phyloP scores from a whole-genome alignment of 2,888 invertebrate species.

The Eristalinus sepulchralis region DNA sequence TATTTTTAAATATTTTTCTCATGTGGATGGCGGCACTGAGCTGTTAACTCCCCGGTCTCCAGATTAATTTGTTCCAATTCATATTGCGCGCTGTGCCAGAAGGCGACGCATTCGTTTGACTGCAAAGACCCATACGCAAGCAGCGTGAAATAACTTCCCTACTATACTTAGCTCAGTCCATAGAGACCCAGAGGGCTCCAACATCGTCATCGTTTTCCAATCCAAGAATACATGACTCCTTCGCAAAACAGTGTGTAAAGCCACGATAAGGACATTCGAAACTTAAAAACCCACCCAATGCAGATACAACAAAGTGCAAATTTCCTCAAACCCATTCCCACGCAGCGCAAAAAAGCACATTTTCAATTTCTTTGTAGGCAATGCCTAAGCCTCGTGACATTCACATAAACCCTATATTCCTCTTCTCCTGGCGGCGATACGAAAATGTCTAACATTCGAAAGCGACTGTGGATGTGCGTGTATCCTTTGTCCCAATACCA shows the following conservation, averaged over 20 bases:
- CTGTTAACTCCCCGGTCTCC: no score
- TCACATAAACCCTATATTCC: constrained; percentile 52
- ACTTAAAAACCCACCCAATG: neutral
- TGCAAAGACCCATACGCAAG: no score
- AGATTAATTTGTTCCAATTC: no score
- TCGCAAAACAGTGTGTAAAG: neutral
- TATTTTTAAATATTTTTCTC: no score
- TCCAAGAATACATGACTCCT: no score
- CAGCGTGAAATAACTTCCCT: no score
- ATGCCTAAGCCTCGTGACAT: constrained; percentile 37
- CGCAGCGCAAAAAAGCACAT: constrained; percentile 4
- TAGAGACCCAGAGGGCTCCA: no score
- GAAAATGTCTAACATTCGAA: constrained; percentile 21
- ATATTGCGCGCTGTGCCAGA: no score
- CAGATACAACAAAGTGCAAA: neutral
- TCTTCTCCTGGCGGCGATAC: constrained; percentile 8
- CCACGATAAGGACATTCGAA: neutral
- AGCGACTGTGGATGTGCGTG: neutral
- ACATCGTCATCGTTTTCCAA: no score
- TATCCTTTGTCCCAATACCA: constrained; percentile 6
- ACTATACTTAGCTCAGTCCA: no score
- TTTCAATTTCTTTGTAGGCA: constrained; percentile 52
- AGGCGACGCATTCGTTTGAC: no score
- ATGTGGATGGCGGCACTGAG: no score
- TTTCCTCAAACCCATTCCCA: neutral